Conservation (phyloP, 2,888 invertebrate species). For the Venusia cambrica region DNA sequence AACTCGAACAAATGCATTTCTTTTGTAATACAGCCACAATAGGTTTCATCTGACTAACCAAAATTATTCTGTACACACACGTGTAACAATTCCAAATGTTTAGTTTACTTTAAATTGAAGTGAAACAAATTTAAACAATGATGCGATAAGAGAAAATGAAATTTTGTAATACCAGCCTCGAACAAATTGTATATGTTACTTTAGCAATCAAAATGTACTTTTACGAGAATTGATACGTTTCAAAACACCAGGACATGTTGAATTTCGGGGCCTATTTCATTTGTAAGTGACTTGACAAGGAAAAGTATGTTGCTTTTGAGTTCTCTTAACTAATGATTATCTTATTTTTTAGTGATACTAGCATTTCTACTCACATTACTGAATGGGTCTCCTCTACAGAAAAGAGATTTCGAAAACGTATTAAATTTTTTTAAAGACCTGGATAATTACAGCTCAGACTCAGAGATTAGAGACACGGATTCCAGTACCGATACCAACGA, state of each 20-base stretch:
- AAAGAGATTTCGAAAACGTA: slow-evolving; percentile 5
- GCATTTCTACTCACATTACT: slow-evolving; percentile 4
- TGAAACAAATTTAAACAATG: slow-evolving; percentile 30
- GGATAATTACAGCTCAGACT: not conserved
- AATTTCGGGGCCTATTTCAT: slow-evolving; percentile 34
- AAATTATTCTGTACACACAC: slow-evolving; percentile 10
- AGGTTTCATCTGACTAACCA: slow-evolving; percentile 2
- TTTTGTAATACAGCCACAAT: slow-evolving; percentile 22
- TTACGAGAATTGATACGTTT: slow-evolving; percentile 36
- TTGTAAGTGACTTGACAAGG: too few species aligned
- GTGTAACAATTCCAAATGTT: slow-evolving; percentile 14
- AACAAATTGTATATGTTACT: slow-evolving; percentile 40
- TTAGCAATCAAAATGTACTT: slow-evolving; percentile 41
- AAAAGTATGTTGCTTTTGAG: too few species aligned
- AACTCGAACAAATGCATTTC: slow-evolving; percentile 29
- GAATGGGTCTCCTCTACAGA: slow-evolving; percentile 12
- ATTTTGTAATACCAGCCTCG: slow-evolving; percentile 64
- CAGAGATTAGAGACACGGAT: too few species aligned
- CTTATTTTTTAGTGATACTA: slow-evolving; percentile 8
- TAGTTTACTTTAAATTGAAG: slow-evolving; percentile 25
- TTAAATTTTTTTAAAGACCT: slow-evolving; percentile 5
- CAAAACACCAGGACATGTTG: slow-evolving; percentile 43
- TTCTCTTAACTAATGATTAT: too few species aligned
- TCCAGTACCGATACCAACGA: slow-evolving; percentile 17
- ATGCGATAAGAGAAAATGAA: slow-evolving; percentile 62